Percentiles rank a stretch among this genome's conserved stretches.
phyloP scores from a whole-genome alignment of 2,797 vertebrate genomes.

The Tokudaia tokunoshimensis region DNA sequence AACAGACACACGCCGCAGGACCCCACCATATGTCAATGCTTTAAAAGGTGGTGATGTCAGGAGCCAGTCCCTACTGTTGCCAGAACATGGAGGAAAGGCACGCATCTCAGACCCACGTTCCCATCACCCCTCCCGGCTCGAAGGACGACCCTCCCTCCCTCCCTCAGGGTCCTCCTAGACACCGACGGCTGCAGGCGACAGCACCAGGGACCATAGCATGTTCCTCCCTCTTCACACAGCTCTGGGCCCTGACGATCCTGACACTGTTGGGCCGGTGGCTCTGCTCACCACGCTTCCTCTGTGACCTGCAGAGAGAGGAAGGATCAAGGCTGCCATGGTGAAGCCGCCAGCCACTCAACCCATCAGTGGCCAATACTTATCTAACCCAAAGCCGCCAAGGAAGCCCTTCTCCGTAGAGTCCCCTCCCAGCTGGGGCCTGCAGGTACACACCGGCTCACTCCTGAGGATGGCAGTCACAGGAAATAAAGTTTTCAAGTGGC shows the following conservation, averaged over 20 bases:
- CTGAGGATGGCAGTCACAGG: constrained; percentile 86
- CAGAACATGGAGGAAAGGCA: background rate
- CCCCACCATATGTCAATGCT: background rate
- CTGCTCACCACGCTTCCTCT: constrained; percentile 86
- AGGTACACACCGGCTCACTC: constrained; percentile 89
- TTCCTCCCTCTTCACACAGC: constrained; percentile 28
- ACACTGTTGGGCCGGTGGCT: constrained; percentile 82
- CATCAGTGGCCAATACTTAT: constrained; percentile 86
- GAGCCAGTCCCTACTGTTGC: background rate
- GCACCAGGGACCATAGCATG: background rate
- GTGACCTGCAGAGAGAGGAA: constrained; percentile 86
- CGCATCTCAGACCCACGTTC: background rate
- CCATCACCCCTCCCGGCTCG: background rate
- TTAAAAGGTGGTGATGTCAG: background rate
- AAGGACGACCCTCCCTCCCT: background rate
- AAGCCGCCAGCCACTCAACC: constrained; percentile 83
- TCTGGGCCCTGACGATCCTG: constrained; percentile 83
- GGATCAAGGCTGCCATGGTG: constrained; percentile 86
- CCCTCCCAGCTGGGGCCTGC: constrained; percentile 75
- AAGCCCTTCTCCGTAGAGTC: constrained; percentile 84
- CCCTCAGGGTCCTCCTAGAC: background rate
- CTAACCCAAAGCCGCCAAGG: constrained; percentile 86
- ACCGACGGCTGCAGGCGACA: background rate
- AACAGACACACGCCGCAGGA: background rate
- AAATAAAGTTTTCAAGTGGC: constrained; percentile 91